Evolutionary conservation across 2,113 vertebrate genomes (phyloP).

Genomic region (Semicossyphus pulcher): DNA sequence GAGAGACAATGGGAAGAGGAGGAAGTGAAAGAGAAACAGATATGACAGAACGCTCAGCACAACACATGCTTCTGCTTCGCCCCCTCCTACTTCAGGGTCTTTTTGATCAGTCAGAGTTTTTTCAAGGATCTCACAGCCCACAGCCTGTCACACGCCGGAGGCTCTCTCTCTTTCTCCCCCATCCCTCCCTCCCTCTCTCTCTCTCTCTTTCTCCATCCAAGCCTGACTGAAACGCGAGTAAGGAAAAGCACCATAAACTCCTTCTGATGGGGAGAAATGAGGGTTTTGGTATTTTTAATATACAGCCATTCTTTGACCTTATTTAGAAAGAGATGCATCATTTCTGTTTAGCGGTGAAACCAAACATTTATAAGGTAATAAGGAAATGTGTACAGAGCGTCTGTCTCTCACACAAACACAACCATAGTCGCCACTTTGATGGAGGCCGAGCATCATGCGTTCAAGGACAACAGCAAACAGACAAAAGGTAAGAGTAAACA

Average conservation of each 20-base stretch:
- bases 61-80: slow-evolving; percentile 41
- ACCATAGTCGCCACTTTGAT: slow-evolving; percentile 32
- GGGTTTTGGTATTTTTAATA: slow-evolving; percentile 16
- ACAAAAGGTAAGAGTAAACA: slow-evolving; percentile 47
- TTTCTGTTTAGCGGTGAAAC: slow-evolving; percentile 4
- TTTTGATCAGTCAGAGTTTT: slow-evolving; percentile 55
- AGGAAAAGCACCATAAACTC: slow-evolving; percentile 27
- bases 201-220: neutral
- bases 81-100: slow-evolving; percentile 48
- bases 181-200: too few species aligned
- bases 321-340: slow-evolving; percentile 31
- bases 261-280: slow-evolving; percentile 41
- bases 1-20: neutral
- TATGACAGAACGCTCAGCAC: slow-evolving; percentile 37
- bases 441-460: slow-evolving; percentile 13
- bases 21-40: slow-evolving; percentile 28
- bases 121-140: slow-evolving; percentile 52
- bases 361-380: slow-evolving; percentile 16
- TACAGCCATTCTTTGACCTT: neutral
- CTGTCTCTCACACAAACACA: neutral
- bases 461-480: slow-evolving; percentile 54
- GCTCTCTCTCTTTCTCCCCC: too few species aligned
- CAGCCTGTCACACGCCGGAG: slow-evolving; percentile 33
- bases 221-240: slow-evolving; percentile 11
- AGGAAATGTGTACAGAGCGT: neutral